These are phyloP conservation scores for Alsophila aescularia DNA, from an alignment of 2,888 invertebrate genomes.

Conservation along the genomic window DNA sequence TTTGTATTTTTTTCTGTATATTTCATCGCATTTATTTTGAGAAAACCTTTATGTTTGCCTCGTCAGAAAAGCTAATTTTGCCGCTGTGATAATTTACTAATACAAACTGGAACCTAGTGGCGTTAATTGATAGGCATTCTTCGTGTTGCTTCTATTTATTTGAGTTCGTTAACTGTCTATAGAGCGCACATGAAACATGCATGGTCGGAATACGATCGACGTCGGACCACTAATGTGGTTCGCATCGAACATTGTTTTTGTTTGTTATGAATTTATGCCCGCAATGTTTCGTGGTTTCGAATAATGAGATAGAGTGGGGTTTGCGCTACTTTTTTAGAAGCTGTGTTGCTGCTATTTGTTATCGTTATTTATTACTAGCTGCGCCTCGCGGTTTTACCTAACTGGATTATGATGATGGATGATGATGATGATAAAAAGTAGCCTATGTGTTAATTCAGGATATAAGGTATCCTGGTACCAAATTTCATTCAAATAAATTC, in stretches of 20 bases:
- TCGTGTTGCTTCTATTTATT: not conserved
- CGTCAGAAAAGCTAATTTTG: no score
- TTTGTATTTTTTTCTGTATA: no score
- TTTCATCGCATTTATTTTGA: no score
- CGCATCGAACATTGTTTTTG: constrained; percentile 35
- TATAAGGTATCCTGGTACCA: no score
- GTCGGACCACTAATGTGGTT: constrained; percentile 26
- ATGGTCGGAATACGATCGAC: constrained; percentile 35
- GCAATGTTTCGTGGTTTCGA: constrained; percentile 27
- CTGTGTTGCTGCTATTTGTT: constrained; percentile 1
- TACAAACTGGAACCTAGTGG: not conserved
- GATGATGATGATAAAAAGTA: no score
- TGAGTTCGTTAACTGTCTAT: constrained; percentile 12
- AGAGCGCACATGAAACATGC: constrained; percentile 33
- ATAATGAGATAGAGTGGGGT: constrained; percentile 13
- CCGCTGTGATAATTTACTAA: no score
- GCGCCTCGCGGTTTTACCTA: no score
- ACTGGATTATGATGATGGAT: no score
- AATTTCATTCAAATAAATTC: no score
- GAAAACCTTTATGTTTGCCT: no score
- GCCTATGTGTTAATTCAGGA: no score
- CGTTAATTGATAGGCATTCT: not conserved
- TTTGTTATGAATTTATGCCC: constrained; percentile 28
- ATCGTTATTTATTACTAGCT: constrained; percentile 10
- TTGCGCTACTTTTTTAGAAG: constrained; percentile 15